A percentile compares a stretch with the other conserved stretches of the same genome.
Evolutionary conservation across 92 coral and sea anemone species (phyloP).

Genomic region (Phenganax stokvisi): DNA sequence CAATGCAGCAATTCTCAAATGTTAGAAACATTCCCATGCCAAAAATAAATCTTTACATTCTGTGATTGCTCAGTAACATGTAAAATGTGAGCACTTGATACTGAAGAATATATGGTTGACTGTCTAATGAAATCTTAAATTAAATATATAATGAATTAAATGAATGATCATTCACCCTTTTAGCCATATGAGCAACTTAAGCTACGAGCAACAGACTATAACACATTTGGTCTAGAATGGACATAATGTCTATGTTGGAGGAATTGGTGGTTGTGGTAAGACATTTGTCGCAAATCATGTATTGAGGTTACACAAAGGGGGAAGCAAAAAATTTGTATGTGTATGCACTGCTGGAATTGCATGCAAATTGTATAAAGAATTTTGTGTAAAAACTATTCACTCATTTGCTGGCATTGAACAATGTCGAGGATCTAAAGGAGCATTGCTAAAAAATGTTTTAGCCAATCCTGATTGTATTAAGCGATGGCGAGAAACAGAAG

Average conservation of each 20-base stretch:
- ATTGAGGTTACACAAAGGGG: neutral
- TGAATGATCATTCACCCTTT: neutral
- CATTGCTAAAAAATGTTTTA: slow-evolving; percentile 24
- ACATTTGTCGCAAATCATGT: neutral
- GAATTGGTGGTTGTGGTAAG: slow-evolving; percentile 12
- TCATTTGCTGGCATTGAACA: neutral
- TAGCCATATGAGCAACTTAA: neutral
- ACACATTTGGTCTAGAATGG: neutral
- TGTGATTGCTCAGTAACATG: no score
- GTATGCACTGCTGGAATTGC: neutral
- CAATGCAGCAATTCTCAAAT: no score
- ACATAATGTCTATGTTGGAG: neutral
- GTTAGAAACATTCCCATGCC: no score
- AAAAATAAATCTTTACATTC: no score
- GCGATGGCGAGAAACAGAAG: slow-evolving; percentile 46
- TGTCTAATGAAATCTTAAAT: no score
- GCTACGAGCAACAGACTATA: neutral
- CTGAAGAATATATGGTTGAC: no score
- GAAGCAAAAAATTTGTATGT: neutral
- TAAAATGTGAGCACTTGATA: no score
- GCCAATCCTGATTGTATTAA: slow-evolving; percentile 20
- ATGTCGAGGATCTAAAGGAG: neutral
- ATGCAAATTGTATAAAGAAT: neutral
- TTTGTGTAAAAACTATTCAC: neutral
- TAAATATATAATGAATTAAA: no score